Percentiles rank a stretch among this genome's conserved stretches.
Conservation (phyloP, 2,797 vertebrate genomes). For the Cyprinella venusta region DNA sequence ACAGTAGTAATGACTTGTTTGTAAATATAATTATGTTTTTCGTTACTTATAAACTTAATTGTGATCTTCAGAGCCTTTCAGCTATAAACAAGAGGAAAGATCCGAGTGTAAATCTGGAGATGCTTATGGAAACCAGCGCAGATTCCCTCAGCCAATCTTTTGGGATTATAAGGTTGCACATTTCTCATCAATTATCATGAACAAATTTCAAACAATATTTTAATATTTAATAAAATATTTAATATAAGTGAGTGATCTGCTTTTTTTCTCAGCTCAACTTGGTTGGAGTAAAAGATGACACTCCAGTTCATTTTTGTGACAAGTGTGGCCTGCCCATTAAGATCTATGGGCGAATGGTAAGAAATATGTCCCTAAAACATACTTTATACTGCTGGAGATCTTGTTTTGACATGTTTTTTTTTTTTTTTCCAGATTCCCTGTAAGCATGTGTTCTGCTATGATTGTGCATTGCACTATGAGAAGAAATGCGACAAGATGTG, state of each 20-base stretch:
- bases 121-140: slow-evolving; percentile 88
- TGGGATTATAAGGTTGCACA: slow-evolving; percentile 95
- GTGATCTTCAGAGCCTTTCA: slow-evolving; percentile 83
- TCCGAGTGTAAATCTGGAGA: slow-evolving; percentile 93
- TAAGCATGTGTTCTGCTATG: slow-evolving; percentile 98
- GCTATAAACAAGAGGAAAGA: slow-evolving; percentile 90
- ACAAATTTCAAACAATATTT: too few relatives aligned
- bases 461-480: slow-evolving; percentile 95
- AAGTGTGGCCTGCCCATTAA: slow-evolving; percentile 97
- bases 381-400: background rate
- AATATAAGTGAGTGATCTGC: background rate
- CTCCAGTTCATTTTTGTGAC: slow-evolving; percentile 97
- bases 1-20: background rate
- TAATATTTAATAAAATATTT: background rate
- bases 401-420: background rate
- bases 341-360: slow-evolving; percentile 97
- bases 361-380: slow-evolving; percentile 38
- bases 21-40: background rate
- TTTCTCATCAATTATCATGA: background rate
- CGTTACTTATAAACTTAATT: background rate
- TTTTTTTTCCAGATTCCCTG: slow-evolving; percentile 88
- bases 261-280: slow-evolving; percentile 86
- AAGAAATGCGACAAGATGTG: slow-evolving; percentile 99
- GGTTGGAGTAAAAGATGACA: slow-evolving; percentile 93
- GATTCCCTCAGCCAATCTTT: slow-evolving; percentile 89